phyloP scores from a whole-genome alignment of 2,113 vertebrate species.

The Tragelaphus scriptus region DNA sequence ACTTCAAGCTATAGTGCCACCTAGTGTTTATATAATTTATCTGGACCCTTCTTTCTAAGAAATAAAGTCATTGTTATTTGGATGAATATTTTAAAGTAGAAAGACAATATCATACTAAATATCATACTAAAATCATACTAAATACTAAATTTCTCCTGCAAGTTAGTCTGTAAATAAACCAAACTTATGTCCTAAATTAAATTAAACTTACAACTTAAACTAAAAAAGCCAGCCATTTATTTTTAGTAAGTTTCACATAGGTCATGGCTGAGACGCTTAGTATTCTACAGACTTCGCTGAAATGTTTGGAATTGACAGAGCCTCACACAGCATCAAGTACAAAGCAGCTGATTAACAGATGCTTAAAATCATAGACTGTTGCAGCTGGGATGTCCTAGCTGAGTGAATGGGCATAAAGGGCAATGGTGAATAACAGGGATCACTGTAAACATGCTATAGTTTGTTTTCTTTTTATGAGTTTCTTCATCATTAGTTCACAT shows the following conservation, averaged over 20 bases:
- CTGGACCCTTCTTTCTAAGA: neutral
- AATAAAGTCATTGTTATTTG: neutral
- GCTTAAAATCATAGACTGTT: neutral
- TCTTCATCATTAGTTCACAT: neutral
- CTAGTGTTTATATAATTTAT: slow-evolving; percentile 48
- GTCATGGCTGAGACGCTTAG: neutral
- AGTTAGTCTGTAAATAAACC: neutral
- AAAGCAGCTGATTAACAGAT: neutral
- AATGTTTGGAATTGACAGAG: neutral
- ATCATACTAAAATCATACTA: too few relatives aligned
- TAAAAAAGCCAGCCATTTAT: neutral
- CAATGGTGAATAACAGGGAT: neutral
- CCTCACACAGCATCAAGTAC: neutral
- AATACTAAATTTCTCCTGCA: neutral
- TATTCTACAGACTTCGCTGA: neutral
- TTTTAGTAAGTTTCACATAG: neutral
- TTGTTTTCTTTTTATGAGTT: neutral
- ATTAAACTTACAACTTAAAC: neutral
- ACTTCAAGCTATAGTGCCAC: slow-evolving; percentile 62
- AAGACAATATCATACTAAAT: neutral
- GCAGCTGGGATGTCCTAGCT: neutral
- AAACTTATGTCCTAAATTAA: neutral
- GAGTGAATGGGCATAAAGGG: neutral
- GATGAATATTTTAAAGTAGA: neutral
- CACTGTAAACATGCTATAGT: neutral